Percentiles rank a stretch among this genome's conserved stretches.
phyloP scores from a whole-genome alignment of 2,797 vertebrate genomes.

The Acomys russatus region DNA sequence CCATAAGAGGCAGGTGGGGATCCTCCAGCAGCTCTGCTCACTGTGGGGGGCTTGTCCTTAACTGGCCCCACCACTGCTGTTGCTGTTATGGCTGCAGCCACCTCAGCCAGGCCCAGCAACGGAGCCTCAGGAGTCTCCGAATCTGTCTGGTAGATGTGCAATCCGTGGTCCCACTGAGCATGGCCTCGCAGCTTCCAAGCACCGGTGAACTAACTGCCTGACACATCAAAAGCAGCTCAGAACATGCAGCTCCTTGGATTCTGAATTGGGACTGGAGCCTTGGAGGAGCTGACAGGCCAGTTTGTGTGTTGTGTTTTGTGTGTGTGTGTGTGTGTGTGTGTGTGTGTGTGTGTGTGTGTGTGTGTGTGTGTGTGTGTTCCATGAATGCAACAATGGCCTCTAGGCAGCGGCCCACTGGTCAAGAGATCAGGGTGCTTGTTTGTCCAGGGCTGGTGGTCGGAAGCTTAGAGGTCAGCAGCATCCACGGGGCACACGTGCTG shows the following conservation, averaged over 20 bases:
- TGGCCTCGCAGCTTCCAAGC: slow-evolving; percentile 93
- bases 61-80: slow-evolving; percentile 83
- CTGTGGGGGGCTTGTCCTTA: slow-evolving; percentile 55
- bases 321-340: too few species aligned
- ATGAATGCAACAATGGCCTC: slow-evolving; percentile 94
- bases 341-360: too few species aligned
- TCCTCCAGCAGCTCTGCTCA: slow-evolving; percentile 37
- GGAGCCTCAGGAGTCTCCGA: slow-evolving; percentile 77
- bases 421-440: too few species aligned
- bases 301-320: slow-evolving; percentile 49
- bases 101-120: slow-evolving; percentile 92
- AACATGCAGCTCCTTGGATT: slow-evolving; percentile 85
- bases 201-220: slow-evolving; percentile 88
- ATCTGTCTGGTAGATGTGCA: slow-evolving; percentile 92
- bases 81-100: slow-evolving; percentile 93
- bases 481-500: too few species aligned
- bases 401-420: too few species aligned
- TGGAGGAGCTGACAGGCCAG: slow-evolving; percentile 87
- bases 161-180: slow-evolving; percentile 91
- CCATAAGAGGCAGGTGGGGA: slow-evolving; percentile 89
- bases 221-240: slow-evolving; percentile 93
- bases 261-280: slow-evolving; percentile 69
- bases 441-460: too few species aligned
- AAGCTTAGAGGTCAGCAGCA: too few species aligned
- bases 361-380: too few species aligned